Percentiles rank a stretch among this genome's conserved stretches.
Conservation (phyloP, 2,797 vertebrate genomes). For the Diglossa cyanea region DNA sequence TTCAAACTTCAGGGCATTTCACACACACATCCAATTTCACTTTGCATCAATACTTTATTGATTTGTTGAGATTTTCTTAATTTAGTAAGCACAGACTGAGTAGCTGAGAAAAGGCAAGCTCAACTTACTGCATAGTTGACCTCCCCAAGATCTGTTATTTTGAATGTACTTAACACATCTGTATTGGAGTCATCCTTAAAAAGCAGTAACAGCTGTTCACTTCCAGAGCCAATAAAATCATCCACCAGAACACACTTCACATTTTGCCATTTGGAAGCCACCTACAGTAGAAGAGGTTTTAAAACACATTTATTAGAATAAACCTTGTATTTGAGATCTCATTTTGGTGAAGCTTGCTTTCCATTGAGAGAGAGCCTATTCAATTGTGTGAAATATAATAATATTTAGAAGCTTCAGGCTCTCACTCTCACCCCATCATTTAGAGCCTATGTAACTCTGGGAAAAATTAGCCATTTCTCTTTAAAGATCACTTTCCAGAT, state of each 20-base stretch:
- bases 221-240: slow-evolving; percentile 88
- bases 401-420: not conserved
- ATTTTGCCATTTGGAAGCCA: slow-evolving; percentile 82
- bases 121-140: slow-evolving; percentile 83
- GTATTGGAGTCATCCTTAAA: slow-evolving; percentile 71
- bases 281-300: slow-evolving; percentile 71
- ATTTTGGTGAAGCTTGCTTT: not conserved
- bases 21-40: not conserved
- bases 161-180: slow-evolving; percentile 73
- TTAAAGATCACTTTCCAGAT: not conserved
- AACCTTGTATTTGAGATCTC: not conserved
- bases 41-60: not conserved
- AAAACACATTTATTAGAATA: not conserved
- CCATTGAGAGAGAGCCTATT: not conserved
- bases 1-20: not conserved
- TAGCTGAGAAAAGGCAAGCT: slow-evolving; percentile 34
- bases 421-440: not conserved
- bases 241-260: slow-evolving; percentile 83
- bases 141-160: slow-evolving; percentile 85
- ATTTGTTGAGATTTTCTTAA: not conserved
- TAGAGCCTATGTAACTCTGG: not conserved
- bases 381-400: not conserved
- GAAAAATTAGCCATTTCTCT: not conserved
- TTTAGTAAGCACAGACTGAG: not conserved
- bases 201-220: slow-evolving; percentile 88